Percentiles rank a stretch among this genome's conserved stretches.
Conservation (phyloP, 2,797 vertebrate species). For the Pitangus sulphuratus region DNA sequence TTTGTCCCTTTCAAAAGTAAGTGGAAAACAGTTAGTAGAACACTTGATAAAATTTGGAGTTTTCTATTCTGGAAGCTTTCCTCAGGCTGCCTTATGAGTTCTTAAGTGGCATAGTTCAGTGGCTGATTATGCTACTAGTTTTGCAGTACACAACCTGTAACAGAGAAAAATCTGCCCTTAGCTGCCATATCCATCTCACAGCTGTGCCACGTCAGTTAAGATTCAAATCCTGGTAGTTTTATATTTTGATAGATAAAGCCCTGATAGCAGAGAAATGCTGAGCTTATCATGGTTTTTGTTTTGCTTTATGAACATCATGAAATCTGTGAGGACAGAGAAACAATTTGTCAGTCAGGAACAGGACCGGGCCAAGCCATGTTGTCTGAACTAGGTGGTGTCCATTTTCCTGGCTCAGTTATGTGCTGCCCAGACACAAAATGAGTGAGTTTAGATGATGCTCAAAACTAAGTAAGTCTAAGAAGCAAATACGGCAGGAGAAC, state of each 20-base stretch:
- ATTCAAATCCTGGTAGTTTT: constrained; percentile 9
- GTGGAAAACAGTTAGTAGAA: background rate
- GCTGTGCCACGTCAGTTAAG: background rate
- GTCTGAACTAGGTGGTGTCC: background rate
- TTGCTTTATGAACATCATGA: background rate
- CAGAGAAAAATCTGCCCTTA: background rate
- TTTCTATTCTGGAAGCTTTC: constrained; percentile 9
- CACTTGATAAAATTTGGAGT: background rate
- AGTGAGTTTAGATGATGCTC: background rate
- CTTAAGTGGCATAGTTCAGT: background rate
- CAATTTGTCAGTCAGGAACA: background rate
- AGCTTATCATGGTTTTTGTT: background rate
- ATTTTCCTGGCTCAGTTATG: background rate
- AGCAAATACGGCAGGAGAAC: background rate
- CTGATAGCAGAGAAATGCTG: background rate
- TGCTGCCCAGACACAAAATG: background rate
- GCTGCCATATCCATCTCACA: background rate
- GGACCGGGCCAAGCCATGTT: background rate
- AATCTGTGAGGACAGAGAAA: background rate
- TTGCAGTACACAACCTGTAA: background rate
- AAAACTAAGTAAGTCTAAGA: background rate
- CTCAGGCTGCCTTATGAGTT: background rate
- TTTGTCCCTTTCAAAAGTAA: background rate
- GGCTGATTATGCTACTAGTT: background rate
- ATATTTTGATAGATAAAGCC: background rate